Base-by-base conservation (phyloP, 1,140 invertebrate genomes). In the Ladona fulva region DNA sequence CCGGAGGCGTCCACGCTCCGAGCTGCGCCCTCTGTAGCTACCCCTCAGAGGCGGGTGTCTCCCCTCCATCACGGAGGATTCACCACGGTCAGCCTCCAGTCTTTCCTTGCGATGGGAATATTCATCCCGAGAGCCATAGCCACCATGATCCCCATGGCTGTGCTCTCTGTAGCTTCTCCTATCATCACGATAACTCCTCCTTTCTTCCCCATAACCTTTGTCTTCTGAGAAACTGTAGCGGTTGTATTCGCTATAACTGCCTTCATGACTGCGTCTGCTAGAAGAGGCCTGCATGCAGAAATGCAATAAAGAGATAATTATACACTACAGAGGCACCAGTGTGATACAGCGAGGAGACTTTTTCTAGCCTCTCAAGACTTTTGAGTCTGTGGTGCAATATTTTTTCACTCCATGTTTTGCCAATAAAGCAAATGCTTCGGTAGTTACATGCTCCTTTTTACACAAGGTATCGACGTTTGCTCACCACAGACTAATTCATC, bases 181-280 rank as follows among this genome's bases (percentile, higher is more conserved):
- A 37, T 80, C 79, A 25, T 79, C 79, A 42, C 79, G 78, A 77
- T 80, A 80, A 37, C 79, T 29, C 59, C 78, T 75, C 29, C 79
- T 79, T 19, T 80, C 79, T 22, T 79, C 79, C 24, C 42, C 78
- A 78, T 80, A 80, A 44, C 79, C 75, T 66, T 80, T 80, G 24
- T 80, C 79, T 74, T 80, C 79, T 16, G 74, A 73, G 78, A 77
- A 80, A 79, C 76, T 77, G 73, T 80, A 80, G 74, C 79, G 79
- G 74, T 75, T 80, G 78, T 80, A 80, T 74, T 80, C 77, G 76
- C 77, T 77, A 75, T 79, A 80, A 76, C 75, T 78, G 24, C 78
- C 78, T 78, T 80, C 79, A 74, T 80, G 79, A 77, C 79, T 80
- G 76, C 79, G 79, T n/a, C 79, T 78, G 77, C 79, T 79, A 78